A percentile compares a stretch with the other conserved stretches of the same genome.
Evolutionary conservation across 2,888 invertebrate species (phyloP).

Genomic region (Drosophila vallismaia): DNA sequence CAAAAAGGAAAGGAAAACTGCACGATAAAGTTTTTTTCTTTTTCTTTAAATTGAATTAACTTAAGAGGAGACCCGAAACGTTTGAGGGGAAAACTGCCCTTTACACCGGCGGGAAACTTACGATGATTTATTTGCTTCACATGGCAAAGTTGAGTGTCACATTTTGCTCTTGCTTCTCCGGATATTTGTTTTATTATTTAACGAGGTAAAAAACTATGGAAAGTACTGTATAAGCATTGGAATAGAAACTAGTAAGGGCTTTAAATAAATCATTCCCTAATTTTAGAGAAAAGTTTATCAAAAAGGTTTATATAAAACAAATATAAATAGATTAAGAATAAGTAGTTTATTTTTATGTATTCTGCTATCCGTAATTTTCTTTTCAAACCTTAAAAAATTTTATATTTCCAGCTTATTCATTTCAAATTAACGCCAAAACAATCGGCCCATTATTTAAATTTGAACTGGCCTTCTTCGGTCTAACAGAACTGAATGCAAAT

Average conservation of each 20-base stretch:
- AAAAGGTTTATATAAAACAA: background rate
- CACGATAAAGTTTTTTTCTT: slow-evolving; percentile 65
- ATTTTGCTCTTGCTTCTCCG: slow-evolving; percentile 35
- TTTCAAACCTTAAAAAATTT: background rate
- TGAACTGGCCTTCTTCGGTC: slow-evolving; percentile 49
- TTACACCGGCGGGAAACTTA: slow-evolving; percentile 73
- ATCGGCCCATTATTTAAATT: slow-evolving; percentile 64
- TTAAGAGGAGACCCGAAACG: slow-evolving; percentile 53
- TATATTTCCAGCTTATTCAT: background rate
- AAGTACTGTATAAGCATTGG: slow-evolving; percentile 1
- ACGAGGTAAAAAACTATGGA: background rate
- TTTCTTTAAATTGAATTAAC: slow-evolving; percentile 72
- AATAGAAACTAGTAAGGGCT: background rate
- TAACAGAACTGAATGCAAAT: slow-evolving; percentile 22
- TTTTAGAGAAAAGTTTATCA: background rate
- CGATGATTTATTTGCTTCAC: slow-evolving; percentile 76
- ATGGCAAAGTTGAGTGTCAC: slow-evolving; percentile 74
- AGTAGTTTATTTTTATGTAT: background rate
- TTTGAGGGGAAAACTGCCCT: slow-evolving; percentile 37
- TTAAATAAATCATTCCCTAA: background rate
- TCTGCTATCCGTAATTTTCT: slow-evolving; percentile 13
- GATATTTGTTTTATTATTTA: background rate
- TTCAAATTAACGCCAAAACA: slow-evolving; percentile 56
- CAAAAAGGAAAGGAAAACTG: slow-evolving; percentile 44
- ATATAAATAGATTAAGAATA: background rate